Evolutionary conservation across 2,888 invertebrate species (phyloP), one percentile per base, ranked within the genome.

Genomic region (Pollenia amentaria): DNA sequence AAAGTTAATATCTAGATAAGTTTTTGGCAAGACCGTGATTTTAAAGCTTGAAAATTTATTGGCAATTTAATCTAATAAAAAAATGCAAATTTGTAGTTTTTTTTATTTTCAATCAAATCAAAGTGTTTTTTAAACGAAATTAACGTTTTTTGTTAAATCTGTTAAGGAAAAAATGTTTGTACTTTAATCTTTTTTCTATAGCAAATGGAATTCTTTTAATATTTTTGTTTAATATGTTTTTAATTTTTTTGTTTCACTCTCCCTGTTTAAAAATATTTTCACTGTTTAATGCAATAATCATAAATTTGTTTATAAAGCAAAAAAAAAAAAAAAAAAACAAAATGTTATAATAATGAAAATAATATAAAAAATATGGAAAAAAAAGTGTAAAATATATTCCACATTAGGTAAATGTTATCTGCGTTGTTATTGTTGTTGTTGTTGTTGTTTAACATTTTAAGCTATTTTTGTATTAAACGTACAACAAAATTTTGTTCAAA

Each of bases 41-140:
- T 64, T 42, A 51, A 57, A 62, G 21, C 67, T 60, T 64, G 9
- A 67, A 29, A 69, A 84, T 84, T 69, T 79, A 84, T 70, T 73
- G 69, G 44, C 79, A 75, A 62, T 46, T 73, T 53, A 18, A 75
- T 16, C 10, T 10, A 65, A 64, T 40, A 29, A 65, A 75, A 48
- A 67, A 75, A 79, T 73, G 57, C 62, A 73, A 69, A 73, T 72
- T 67, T 44, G 10, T 12, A 44, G n/a, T 14, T n/a, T 21, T 51
- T 60, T 44, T 40, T 64, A 4, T 6, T 10, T 38, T 3, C 40
- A 69, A 53, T 11, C 21, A 29, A 29, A 29, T 29, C 29, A 29
- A 2, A 29, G 29, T 2, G 29, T 29, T 29, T 29, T 29, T 29
- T 6, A 6, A 29, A 29, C 6, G 4, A 6, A 29, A 29, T 29